Base-by-base conservation (phyloP, 2,888 invertebrate genomes). In the Protodeltote pygarga region DNA sequence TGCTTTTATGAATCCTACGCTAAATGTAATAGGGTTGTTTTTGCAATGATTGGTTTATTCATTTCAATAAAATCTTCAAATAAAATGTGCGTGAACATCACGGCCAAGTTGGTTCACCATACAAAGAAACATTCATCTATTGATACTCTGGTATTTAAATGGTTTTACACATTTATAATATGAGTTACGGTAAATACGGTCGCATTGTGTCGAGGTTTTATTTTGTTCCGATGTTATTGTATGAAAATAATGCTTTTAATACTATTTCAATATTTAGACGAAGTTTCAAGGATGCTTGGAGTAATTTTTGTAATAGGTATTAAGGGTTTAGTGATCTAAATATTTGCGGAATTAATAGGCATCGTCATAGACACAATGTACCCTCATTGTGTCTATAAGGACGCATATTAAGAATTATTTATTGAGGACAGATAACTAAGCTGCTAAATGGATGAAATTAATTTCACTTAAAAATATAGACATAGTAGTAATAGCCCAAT, bases 111-210 rank as follows among this genome's bases (percentile, higher is more conserved):
- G 92, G 92, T 91, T 90, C 89, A 90, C 92, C 92, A 85, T 78
- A 91, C 89, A 91, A 90, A 82, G 87, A 75, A 87, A 87, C 85
- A 86, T 87, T 83, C 83, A 78, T 85, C 90, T 86, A 89, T 91
- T 91, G 89, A 91, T 87, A 85, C 80, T 84, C 79, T 77, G 79
- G 85, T 83, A 88, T 90, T 90, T 91, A 91, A 91, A 91, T 89
- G 90, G 90, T 89, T 91, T 91, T 92, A 92, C 90, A 91, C 91
- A 91, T 92, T 89, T 89, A 91, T 91, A 90, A 87, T 90, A 81
- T 81, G 81, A 87, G 90, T 82, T 83, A 87, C 87, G 84, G 85
- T 90, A 92, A 91, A 92, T 91, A 90, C 48, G 76, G 78, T 65
- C 60, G 77, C 71, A 71, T 92, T 91, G 88, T 90, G 71, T 37